These are phyloP conservation scores for Apodemus agrarius DNA, from an alignment of 2,797 vertebrate species.

Conservation along the genomic window DNA sequence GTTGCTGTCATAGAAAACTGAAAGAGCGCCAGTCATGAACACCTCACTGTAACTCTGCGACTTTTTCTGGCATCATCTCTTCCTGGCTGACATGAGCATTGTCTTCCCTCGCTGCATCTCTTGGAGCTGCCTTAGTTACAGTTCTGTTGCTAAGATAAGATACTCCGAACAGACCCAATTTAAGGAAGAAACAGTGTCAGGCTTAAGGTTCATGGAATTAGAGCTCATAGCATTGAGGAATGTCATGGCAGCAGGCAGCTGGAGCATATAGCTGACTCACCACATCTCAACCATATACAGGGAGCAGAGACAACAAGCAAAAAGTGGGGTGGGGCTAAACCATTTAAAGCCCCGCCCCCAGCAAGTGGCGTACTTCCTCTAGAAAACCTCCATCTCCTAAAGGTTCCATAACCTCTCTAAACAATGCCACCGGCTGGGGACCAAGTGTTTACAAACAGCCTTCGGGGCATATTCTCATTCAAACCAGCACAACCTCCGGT, in stretches of 20 bases:
- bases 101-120: neutral
- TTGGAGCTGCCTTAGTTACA: neutral
- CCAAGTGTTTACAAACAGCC: neutral
- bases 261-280: neutral
- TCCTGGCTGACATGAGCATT: neutral
- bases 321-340: neutral
- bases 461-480: neutral
- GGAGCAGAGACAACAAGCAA: neutral
- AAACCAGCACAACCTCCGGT: neutral
- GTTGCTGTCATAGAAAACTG: conserved; percentile 7
- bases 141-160: neutral
- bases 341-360: neutral
- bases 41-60: neutral
- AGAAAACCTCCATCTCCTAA: neutral
- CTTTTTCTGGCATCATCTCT: neutral
- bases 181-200: neutral
- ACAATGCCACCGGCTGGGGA: neutral
- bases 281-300: neutral
- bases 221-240: neutral
- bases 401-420: neutral
- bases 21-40: neutral
- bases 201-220: neutral
- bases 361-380: neutral
- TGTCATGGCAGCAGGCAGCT: neutral
- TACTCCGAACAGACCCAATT: neutral